phyloP scores from a whole-genome alignment of 2,888 invertebrate genomes.

The Orthosia cruda region DNA sequence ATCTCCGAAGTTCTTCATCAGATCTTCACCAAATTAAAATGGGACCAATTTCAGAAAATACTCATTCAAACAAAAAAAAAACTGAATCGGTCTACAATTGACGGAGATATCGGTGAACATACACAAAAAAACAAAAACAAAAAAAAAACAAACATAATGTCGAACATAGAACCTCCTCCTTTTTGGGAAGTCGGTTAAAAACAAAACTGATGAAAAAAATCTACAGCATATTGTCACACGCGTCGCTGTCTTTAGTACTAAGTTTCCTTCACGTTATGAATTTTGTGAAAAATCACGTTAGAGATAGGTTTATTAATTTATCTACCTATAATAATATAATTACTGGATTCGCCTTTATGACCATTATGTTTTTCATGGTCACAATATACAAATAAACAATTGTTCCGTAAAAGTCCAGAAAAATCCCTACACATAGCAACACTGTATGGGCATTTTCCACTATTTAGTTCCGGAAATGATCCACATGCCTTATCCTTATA shows the following conservation, averaged over 20 bases:
- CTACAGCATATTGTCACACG: neutral
- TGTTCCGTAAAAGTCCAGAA: conserved; percentile 10
- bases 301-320: neutral
- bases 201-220: neutral
- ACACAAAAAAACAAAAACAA: no score
- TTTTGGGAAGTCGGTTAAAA: no score
- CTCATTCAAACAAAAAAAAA: no score
- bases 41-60: no score
- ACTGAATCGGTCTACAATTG: no score
- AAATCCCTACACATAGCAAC: conserved; percentile 17
- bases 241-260: conserved; percentile 25
- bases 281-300: neutral
- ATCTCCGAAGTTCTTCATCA: no score
- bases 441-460: conserved; percentile 1
- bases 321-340: neutral
- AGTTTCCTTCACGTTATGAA: neutral
- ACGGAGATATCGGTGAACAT: no score
- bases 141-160: no score
- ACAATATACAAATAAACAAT: neutral
- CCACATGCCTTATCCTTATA: conserved; percentile 14
- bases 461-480: conserved; percentile 24
- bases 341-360: neutral
- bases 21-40: no score
- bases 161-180: no score
- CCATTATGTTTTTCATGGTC: neutral